Base-by-base conservation (phyloP, 64 coral and sea anemone genomes). In the Montipora efflorescens region DNA sequence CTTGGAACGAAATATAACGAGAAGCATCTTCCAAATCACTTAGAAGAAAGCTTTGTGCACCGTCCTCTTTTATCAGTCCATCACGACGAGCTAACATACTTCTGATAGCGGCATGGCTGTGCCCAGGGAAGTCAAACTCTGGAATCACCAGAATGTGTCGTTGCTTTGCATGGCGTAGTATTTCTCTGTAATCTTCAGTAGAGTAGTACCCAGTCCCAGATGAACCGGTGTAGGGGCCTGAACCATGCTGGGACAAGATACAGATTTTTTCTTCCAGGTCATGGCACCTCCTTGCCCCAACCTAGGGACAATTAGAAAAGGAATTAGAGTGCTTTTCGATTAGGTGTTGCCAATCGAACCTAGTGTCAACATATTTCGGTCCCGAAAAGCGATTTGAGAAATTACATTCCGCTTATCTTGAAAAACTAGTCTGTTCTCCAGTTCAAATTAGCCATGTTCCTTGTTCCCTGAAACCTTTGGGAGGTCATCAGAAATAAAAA, bases 101-200 rank as follows among this genome's bases (percentile, higher is more conserved):
- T 20, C 76, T 82, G 9, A 95, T 92, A 11, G 94, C 94, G 2
- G 94, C 94, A 20, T 95, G 94, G 49, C 90, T 83, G 49, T 95
- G 94, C 7, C 94, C 94, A 3, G 94, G 94, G 50, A 95, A 88
- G 22, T 95, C 94, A 36, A 95, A 92, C 84, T 95, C 94, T 2
- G 94, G 94, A 19, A 95, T 95, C 1, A 95, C 84, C 43, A 89
- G 90, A 66, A 95, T 92, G 50, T 95, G 90, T 1, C 94, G 90
- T 18, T 64, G 69, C 4, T 89, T 66, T 20, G 94, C 94, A 48
- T 95, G 91, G 21, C 59, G 61, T 20, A 95, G 71, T 20, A 66
- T 91, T 22, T 87, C 53, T 58, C 61, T 47, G 47, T 84, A 84
- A 10, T 84, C 74, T n/a, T 76, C 5, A 4, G 76, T 19, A 48